These are phyloP conservation scores for Philopotamus ludificatus DNA, from an alignment of 1,140 invertebrate species.

Conservation along the genomic window DNA sequence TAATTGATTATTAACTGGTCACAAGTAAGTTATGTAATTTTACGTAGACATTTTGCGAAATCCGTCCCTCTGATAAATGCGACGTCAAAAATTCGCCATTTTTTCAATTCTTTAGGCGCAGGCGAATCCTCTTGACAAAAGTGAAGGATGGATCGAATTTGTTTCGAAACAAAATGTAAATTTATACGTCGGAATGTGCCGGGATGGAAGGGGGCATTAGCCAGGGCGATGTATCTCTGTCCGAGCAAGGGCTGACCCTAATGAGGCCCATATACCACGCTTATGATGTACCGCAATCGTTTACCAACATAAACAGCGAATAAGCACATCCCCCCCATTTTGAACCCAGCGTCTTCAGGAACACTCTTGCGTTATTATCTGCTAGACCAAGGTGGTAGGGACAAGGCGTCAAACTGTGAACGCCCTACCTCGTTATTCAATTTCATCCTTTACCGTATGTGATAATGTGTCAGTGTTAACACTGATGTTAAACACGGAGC, in stretches of 20 bases:
- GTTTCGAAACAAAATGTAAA: not conserved
- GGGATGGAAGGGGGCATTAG: not conserved
- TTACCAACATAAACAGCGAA: not conserved
- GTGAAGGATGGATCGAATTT: not conserved
- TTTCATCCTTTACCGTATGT: too few relatives aligned
- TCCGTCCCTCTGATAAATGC: too few relatives aligned
- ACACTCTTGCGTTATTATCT: too few relatives aligned
- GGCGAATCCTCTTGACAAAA: not conserved
- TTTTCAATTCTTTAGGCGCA: too few relatives aligned
- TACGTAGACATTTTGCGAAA: too few relatives aligned
- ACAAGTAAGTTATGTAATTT: too few relatives aligned
- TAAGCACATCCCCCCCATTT: not conserved
- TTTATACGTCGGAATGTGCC: not conserved
- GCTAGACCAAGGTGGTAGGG: not conserved
- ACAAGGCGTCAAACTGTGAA: not conserved
- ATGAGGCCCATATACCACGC: not conserved
- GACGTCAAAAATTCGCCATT: too few relatives aligned
- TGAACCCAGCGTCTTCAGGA: too few relatives aligned
- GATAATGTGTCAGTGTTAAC: too few relatives aligned
- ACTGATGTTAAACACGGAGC: too few relatives aligned
- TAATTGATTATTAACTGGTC: too few relatives aligned
- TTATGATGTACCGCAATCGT: not conserved
- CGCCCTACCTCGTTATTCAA: not conserved
- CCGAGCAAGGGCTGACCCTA: not conserved
- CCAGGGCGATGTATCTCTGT: not conserved